Evolutionary conservation across 2,113 vertebrate genomes (phyloP).

Genomic region (Trogon surrucura): DNA sequence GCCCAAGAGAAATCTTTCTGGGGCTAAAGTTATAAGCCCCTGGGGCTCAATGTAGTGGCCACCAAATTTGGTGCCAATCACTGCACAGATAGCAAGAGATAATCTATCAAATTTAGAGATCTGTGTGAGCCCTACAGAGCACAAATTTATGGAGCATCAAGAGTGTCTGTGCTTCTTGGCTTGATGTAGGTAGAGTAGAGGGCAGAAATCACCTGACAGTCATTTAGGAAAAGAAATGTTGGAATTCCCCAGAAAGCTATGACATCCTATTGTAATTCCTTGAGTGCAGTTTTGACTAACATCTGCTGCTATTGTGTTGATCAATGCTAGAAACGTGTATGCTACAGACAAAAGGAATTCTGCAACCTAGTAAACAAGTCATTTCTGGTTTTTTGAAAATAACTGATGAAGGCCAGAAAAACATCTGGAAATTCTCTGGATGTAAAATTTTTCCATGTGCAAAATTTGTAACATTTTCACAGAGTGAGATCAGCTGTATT

Average conservation of each 20-base stretch:
- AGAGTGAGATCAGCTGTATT: conserved; percentile 18
- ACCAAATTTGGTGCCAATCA: not conserved
- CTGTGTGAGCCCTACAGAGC: not conserved
- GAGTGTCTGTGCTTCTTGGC: not conserved
- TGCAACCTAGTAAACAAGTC: not conserved
- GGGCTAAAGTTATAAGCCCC: not conserved
- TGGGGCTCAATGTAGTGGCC: not conserved
- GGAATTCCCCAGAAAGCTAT: not conserved
- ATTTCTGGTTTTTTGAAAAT: not conserved
- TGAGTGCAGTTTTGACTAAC: not conserved
- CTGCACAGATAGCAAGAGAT: not conserved
- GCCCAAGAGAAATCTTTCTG: not conserved
- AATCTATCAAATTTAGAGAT: not conserved
- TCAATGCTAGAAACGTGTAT: not conserved
- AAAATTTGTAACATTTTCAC: conserved; percentile 55
- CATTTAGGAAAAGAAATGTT: not conserved
- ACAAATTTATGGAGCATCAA: not conserved
- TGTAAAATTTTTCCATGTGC: not conserved
- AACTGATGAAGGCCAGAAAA: not conserved
- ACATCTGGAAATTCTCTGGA: conserved; percentile 50
- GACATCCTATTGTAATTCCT: not conserved
- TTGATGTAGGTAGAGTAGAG: not conserved
- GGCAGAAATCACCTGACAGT: not conserved
- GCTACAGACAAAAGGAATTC: not conserved
- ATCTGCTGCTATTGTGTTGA: not conserved